Percentiles rank a stretch among this genome's conserved stretches.
Conservation (phyloP, 1,140 invertebrate genomes). For the Meloidogyne exigua region DNA sequence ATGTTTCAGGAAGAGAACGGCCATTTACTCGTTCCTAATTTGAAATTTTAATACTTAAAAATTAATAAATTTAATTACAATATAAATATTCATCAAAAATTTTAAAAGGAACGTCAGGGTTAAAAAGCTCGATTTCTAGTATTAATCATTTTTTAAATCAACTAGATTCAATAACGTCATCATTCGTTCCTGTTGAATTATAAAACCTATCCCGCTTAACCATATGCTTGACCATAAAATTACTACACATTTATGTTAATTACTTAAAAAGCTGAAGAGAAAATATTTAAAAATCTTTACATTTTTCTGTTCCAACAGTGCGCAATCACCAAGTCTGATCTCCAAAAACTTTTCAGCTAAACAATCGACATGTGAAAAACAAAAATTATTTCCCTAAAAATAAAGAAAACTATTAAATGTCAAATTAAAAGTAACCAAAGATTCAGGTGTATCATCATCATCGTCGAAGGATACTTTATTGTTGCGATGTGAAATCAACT, state of each 20-base stretch:
- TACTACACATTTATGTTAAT: too few species aligned
- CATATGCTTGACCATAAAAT: neutral
- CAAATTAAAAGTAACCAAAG: neutral
- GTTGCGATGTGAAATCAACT: conserved; percentile 17
- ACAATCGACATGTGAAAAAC: conserved; percentile 20
- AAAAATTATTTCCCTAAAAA: conserved; percentile 2
- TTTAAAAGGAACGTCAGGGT: conserved; percentile 14
- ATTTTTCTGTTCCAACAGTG: conserved; percentile 24
- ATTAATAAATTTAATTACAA: neutral
- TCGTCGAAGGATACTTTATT: neutral
- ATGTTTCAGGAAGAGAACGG: conserved; percentile 12
- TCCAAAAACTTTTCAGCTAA: conserved; percentile 1
- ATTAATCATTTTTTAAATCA: neutral
- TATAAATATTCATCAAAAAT: neutral
- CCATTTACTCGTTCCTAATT: conserved; percentile 19
- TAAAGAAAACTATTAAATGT: neutral
- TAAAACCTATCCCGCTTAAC: neutral
- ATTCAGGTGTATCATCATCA: neutral
- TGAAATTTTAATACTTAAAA: neutral
- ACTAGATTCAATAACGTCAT: neutral
- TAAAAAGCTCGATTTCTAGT: conserved; percentile 7
- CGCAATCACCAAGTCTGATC: conserved; percentile 21
- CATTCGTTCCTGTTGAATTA: neutral
- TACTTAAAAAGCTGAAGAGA: too few species aligned
- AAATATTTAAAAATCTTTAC: conserved; percentile 7